phyloP scores from a whole-genome alignment of 2,888 invertebrate genomes.

The Nomada fabriciana region DNA sequence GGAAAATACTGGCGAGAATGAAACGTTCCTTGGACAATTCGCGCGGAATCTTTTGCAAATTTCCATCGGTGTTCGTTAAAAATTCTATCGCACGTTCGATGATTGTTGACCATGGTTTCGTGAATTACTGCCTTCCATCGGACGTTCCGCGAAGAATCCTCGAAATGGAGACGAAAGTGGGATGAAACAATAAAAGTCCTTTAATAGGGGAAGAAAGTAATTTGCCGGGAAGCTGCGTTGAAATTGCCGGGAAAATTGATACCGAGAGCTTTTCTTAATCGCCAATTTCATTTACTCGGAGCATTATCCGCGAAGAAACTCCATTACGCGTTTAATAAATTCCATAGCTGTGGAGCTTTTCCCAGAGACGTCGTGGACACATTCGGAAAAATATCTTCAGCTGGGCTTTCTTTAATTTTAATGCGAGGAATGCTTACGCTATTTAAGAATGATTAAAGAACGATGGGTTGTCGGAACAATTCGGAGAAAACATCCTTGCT shows the following conservation, averaged over 20 bases:
- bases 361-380: background rate
- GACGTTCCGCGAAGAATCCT: background rate
- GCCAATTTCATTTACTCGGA: constrained; percentile 31
- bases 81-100: background rate
- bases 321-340: constrained; percentile 18
- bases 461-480: constrained; percentile 1
- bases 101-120: too few species aligned
- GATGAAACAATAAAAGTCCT: constrained; percentile 4
- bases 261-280: constrained; percentile 33
- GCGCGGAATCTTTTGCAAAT: too few species aligned
- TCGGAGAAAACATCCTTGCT: constrained; percentile 5
- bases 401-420: too few species aligned
- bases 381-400: background rate
- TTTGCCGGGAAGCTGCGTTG: constrained; percentile 12
- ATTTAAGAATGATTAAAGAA: constrained; percentile 18
- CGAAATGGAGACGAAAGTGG: background rate
- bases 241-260: constrained; percentile 32
- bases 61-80: background rate
- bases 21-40: too few species aligned
- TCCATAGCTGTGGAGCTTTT: background rate
- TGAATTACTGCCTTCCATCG: background rate
- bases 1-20: too few species aligned
- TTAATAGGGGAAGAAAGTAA: constrained; percentile 19
- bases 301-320: constrained; percentile 13
- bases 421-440: background rate